A percentile compares a stretch with the other conserved stretches of the same genome.
Conservation (phyloP, 1,140 invertebrate species). For the Antheraea mylitta region DNA sequence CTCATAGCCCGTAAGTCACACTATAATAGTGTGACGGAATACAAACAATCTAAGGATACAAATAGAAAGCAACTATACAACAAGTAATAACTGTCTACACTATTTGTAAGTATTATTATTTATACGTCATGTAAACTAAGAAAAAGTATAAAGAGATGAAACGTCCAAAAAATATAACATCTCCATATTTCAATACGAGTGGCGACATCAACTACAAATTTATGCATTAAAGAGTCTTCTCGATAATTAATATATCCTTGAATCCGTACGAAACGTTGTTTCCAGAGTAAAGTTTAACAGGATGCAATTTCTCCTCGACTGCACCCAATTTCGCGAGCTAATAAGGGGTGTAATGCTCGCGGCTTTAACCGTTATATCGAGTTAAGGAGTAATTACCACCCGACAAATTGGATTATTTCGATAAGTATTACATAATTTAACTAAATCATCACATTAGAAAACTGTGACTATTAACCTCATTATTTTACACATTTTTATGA, state of each 20-base stretch:
- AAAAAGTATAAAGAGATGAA: too few species aligned
- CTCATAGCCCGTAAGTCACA: too few species aligned
- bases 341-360: background rate
- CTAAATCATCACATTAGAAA: background rate
- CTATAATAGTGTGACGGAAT: too few species aligned
- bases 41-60: too few species aligned
- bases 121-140: too few species aligned
- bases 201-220: background rate
- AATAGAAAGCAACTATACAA: too few species aligned
- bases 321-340: background rate
- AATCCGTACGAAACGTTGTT: background rate
- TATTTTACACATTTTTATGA: too few species aligned
- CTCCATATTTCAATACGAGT: too few species aligned
- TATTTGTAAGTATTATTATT: too few species aligned
- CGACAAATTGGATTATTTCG: background rate
- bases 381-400: background rate
- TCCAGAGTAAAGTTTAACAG: background rate
- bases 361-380: background rate
- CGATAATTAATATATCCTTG: background rate
- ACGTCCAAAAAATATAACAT: too few species aligned
- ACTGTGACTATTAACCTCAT: too few species aligned
- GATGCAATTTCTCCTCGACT: background rate
- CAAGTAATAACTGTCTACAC: too few species aligned
- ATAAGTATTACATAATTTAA: background rate
- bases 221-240: background rate